A percentile compares a stretch with the other conserved stretches of the same genome.
These are phyloP conservation scores for Andrena chrysosceles DNA, from an alignment of 2,888 invertebrate species.

Conservation along the genomic window DNA sequence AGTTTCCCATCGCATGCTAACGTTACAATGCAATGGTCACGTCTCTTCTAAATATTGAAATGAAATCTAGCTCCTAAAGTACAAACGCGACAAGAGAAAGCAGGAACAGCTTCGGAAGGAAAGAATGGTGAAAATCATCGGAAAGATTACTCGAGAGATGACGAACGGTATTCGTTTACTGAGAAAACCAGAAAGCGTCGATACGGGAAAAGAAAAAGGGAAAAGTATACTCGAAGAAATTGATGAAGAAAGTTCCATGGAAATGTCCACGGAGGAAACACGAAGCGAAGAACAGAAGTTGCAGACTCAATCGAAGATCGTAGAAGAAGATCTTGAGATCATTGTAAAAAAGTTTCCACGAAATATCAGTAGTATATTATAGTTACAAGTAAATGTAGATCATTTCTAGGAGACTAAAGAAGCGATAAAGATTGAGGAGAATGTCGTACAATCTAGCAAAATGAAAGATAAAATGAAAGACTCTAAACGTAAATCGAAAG, in stretches of 20 bases:
- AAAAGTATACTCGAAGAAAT: not conserved
- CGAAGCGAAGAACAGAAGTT: not conserved
- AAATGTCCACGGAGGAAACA: not conserved
- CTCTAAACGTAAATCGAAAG: not conserved
- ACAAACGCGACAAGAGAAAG: constrained; percentile 25
- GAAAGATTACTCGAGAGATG: constrained; percentile 45
- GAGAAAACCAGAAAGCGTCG: not conserved
- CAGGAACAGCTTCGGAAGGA: constrained; percentile 21
- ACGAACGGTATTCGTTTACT: constrained; percentile 2
- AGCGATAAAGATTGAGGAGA: too few species aligned
- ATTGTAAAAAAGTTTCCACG: not conserved
- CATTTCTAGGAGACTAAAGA: not conserved
- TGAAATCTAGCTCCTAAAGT: constrained; percentile 27
- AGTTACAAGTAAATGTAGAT: not conserved
- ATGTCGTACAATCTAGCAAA: not conserved
- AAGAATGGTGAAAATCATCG: constrained; percentile 36
- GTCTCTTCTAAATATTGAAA: not conserved
- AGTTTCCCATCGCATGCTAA: not conserved
- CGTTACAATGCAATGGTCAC: too few species aligned
- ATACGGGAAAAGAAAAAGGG: not conserved
- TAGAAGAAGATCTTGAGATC: not conserved
- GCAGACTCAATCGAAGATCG: too few species aligned
- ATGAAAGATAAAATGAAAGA: not conserved
- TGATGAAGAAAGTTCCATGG: not conserved
- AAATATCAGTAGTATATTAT: not conserved